Base-by-base conservation (phyloP, 2,113 vertebrate genomes). In the Gallinago paraguaiae region DNA sequence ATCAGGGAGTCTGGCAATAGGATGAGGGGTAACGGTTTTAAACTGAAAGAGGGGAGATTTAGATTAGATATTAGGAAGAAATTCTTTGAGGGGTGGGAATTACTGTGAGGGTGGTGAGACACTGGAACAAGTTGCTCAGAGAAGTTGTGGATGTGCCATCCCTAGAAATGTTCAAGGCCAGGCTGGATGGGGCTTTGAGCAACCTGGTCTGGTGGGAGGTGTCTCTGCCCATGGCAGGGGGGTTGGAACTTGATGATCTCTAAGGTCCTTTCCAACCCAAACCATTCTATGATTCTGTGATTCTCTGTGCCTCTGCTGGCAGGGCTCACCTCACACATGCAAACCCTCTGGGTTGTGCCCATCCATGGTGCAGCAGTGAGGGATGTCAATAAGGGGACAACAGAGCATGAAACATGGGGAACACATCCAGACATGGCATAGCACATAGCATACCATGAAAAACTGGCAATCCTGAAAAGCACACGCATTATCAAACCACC, bases 301-400 rank as follows among this genome's bases (percentile, higher is more conserved):
- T 65, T 45, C 17, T 28, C 61, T n/a, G 43, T 3, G 3, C 46
- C 10, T 8, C 35, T 80, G 64, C 12, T 2, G 2, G 9, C 0
- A 0, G 68, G 71, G 27, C 31, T 48, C 22, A 35, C 13, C 18
- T 33, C 37, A 5, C 0, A 0, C 25, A 15, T 17, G 27, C 14
- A 45, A 27, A 23, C 20, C 12, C 31, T 35, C 31, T 1, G 2
- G 27, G 23, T 1, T 83, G 31, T 9, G 30, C 48, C 16, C 2
- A 0, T 69, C 45, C 25, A 6, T 41, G 0, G 0, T 24, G 13
- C 63, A 43, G 48, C 31, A 30, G 28, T 1, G 2, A 24, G 45
- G 51, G 50, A 83, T 4, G 1, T 18, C 54, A 61, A 16, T 5
- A 4, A 78, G 37, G 2, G 10, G 30, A 23, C 10, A 81, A 27